phyloP scores from a whole-genome alignment of 2,888 invertebrate genomes.

The Bursaphelenchus okinawaensis region DNA sequence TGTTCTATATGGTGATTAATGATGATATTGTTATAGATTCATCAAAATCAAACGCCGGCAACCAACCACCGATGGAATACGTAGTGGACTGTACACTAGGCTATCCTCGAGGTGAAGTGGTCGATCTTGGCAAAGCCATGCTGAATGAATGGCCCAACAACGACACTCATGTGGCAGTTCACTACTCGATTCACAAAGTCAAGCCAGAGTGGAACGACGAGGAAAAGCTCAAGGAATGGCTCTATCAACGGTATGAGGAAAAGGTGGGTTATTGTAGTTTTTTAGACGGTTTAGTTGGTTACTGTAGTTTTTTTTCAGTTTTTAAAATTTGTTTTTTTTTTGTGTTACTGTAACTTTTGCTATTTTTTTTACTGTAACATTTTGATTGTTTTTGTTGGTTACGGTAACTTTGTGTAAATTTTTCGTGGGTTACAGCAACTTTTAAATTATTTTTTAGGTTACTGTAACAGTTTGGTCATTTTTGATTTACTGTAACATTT shows the following conservation, averaged over 20 bases:
- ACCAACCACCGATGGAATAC: constrained; percentile 46
- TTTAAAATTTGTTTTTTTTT: too few species aligned
- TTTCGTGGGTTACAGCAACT: too few species aligned
- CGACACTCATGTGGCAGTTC: constrained; percentile 36
- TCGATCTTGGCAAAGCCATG: constrained; percentile 40
- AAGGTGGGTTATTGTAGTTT: constrained; percentile 66
- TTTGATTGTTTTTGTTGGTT: too few species aligned
- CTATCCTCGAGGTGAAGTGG: constrained; percentile 44
- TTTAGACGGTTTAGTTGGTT: too few species aligned
- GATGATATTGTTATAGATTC: constrained; percentile 5
- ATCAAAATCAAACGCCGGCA: constrained; percentile 25
- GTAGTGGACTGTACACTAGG: constrained; percentile 53
- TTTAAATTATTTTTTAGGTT: too few species aligned
- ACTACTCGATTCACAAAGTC: constrained; percentile 45
- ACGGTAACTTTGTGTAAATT: too few species aligned
- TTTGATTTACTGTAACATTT: too few species aligned
- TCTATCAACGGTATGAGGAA: constrained; percentile 78
- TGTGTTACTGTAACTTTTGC: too few species aligned
- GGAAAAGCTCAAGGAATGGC: constrained; percentile 76
- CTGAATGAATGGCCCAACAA: constrained; percentile 47
- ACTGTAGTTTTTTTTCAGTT: too few species aligned
- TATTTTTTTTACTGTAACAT: background rate
- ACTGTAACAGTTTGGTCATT: too few species aligned
- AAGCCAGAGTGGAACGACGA: constrained; percentile 62
- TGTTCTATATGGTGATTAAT: background rate